phyloP scores from a whole-genome alignment of 2,797 vertebrate species.

The Peromyscus aztecus region DNA sequence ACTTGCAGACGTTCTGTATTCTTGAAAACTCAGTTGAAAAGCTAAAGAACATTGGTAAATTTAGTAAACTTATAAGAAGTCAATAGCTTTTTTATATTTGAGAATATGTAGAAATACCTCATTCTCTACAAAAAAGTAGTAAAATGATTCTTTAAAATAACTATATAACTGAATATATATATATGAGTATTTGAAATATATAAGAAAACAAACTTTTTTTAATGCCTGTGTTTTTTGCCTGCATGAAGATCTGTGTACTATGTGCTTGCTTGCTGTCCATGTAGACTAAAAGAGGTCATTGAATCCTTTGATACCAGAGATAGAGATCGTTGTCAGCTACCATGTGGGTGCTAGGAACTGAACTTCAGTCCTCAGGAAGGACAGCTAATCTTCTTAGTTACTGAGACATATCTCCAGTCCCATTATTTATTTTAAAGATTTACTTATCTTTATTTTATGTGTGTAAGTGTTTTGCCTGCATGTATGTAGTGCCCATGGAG shows the following conservation, averaged over 20 bases:
- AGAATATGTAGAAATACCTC: neutral
- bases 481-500: neutral
- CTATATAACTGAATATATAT: too few species aligned
- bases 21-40: conserved; percentile 1
- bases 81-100: neutral
- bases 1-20: neutral
- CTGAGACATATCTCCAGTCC: too few species aligned
- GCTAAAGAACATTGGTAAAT: neutral
- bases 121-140: neutral
- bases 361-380: too few species aligned
- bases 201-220: neutral
- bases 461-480: neutral
- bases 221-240: neutral
- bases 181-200: neutral
- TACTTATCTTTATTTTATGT: too few species aligned
- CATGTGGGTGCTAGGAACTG: too few species aligned
- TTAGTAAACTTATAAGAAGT: neutral
- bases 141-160: neutral
- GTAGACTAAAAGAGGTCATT: too few species aligned
- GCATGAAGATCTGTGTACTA: too few species aligned
- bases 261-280: too few species aligned
- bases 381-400: too few species aligned
- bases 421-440: too few species aligned
- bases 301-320: too few species aligned
- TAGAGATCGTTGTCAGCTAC: too few species aligned